Base-by-base conservation (phyloP, 2,113 vertebrate genomes). In the Oryzias melastigma region DNA sequence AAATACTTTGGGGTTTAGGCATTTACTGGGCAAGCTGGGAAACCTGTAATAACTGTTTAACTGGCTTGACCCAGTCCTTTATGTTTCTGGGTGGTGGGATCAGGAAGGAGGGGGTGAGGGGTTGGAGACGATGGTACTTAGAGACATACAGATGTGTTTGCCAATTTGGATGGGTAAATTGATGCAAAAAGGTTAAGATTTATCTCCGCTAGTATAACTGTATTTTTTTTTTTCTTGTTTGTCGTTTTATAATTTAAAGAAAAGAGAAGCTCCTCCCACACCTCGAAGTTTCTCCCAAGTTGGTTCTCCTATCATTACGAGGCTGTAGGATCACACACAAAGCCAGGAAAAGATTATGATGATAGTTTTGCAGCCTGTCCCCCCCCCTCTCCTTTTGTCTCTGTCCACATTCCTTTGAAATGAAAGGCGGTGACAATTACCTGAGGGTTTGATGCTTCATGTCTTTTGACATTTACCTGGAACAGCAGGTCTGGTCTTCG, bases 351-450 rank as follows among this genome's bases (percentile, higher is more conserved):
- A 84, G 80, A 80, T 85, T 79, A 87, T 83, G 75, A 83, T 78
- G 80, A 80, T 75, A 73, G 80, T 85, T 85, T 77, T 84, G 81
- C 72, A 68, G 77, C 82, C 54, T 71, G 61, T 66, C 68, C 76
- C 73, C 42, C 63, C 44, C 35, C 35, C 22, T 22, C 22, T 22
- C 7, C 35, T 12, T 89, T 86, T 73, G 60, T 88, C 75, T 86
- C 68, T 45, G 77, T 88, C 79, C 75, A 75, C 85, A 87, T 85
- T 80, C 87, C 80, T 85, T 54, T 73, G 40, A 86, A 79, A 85
- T 80, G 84, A 89, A 83, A 84, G 80, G 82, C 69, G 25, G 58
- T 73, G 60, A 75, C 79, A 84, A 80, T 85, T 68, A 83, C 64
- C 71, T 58, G 35, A 22, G 53, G 49, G 86, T 74, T 75, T 87